Base-by-base conservation (phyloP, 2,113 vertebrate species). In the Indri indri region DNA sequence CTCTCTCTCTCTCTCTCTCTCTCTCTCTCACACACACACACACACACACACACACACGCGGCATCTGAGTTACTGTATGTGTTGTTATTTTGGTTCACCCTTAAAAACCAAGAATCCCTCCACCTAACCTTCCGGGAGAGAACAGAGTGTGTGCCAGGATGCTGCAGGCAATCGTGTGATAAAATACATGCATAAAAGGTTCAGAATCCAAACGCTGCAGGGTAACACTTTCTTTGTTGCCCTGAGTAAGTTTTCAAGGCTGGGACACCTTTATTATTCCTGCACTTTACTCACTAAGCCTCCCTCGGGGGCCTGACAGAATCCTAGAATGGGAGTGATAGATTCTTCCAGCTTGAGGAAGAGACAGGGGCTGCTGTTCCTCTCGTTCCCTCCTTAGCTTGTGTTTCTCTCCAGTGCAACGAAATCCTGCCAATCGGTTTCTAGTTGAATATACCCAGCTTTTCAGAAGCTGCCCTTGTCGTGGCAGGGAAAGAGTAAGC, bases 241-340 rank as follows among this genome's bases (percentile, higher is more conserved):
- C 74, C 70, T 54, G 71, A 68, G 1, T 40, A 47, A 59, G 81
- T 18, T 68, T 81, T 86, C 85, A 37, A 92, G 88, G 89, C 70
- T 8, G 2, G 27, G 42, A 32, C n/a, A 34, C 42, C 76, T 88
- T 77, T 77, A 61, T 83, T 45, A 37, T 40, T 88, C 77, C 37
- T 37, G n/a, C 73, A 71, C 34, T 86, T 66, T 77, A 65, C 88
- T 80, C 23, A 32, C 0, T 32, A 85, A 65, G 65, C 45, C 70
- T 73, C 57, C 70, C 30, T 85, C 13, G n/a, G 40, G 47, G 80
- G 79, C 27, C 86, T 37, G 13, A 84, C 27, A 30, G 82, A 34
- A 66, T 63, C 71, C 47, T 34, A 27, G 73, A 47, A 54, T 92
- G 37, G 73, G 37, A 40, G 63, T 23, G 86, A 89, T 6, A 42